phyloP scores from a whole-genome alignment of 2,113 vertebrate genomes.

The Calidris pugnax region DNA sequence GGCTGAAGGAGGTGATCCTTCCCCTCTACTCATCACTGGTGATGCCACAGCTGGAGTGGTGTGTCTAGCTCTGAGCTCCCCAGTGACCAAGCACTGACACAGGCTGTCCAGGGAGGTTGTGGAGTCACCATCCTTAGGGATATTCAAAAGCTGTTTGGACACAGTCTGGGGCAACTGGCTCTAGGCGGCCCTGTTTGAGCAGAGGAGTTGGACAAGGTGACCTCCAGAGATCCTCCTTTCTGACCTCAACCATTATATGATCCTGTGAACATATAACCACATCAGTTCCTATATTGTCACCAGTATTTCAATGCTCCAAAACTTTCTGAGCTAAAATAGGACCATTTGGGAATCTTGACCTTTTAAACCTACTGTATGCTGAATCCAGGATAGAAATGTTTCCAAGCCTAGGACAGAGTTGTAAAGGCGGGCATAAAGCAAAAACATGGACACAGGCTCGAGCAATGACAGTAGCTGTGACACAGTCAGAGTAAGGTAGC shows the following conservation, averaged over 20 bases:
- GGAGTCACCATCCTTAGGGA: neutral
- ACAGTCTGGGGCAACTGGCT: neutral
- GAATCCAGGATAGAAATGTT: neutral
- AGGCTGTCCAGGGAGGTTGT: neutral
- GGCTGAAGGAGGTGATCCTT: neutral
- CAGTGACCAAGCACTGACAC: neutral
- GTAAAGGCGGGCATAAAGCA: neutral
- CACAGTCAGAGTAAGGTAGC: neutral
- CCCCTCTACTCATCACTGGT: neutral
- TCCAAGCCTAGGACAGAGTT: neutral
- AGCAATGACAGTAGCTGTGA: neutral
- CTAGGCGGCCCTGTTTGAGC: neutral
- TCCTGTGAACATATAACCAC: neutral
- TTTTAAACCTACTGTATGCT: neutral
- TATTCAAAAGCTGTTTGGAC: neutral
- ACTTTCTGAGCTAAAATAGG: neutral
- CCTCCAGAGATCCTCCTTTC: neutral
- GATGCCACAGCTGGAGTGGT: neutral
- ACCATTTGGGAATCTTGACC: neutral
- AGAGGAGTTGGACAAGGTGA: neutral
- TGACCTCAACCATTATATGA: neutral
- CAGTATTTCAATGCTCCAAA: neutral
- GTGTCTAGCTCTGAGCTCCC: neutral
- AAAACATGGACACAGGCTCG: neutral
- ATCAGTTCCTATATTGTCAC: neutral